Evolutionary conservation across 1,140 invertebrate species (phyloP).

Genomic region (Thalassaphorura encarpata): DNA sequence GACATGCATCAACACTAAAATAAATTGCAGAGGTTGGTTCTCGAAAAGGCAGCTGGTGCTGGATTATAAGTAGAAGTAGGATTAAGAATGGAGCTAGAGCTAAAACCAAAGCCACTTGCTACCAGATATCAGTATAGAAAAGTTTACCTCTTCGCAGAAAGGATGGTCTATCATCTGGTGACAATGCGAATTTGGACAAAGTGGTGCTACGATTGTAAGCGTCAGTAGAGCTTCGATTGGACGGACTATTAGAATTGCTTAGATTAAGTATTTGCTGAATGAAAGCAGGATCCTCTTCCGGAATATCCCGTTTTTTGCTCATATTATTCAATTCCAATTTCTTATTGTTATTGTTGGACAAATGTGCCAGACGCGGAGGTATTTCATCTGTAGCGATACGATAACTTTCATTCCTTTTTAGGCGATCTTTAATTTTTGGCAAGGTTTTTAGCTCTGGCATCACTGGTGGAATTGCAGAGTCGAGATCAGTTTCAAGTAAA

Average conservation of each 20-base stretch:
- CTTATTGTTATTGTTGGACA: background rate
- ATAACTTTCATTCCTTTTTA: constrained; percentile 76
- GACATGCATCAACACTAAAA: no score
- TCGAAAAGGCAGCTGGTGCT: no score
- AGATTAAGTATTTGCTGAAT: constrained; percentile 28
- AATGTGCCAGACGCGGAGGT: background rate
- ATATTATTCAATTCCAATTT: background rate
- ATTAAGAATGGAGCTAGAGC: no score
- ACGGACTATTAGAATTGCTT: constrained; percentile 17
- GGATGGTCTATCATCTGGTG: constrained; percentile 29
- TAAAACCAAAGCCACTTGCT: no score
- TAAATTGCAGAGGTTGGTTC: no score
- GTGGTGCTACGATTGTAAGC: constrained; percentile 3
- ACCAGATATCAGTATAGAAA: constrained; percentile 28
- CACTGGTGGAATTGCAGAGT: constrained; percentile 30
- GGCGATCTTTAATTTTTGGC: constrained; percentile 38
- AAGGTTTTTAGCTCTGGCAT: constrained; percentile 31
- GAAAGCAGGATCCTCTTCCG: constrained; percentile 31
- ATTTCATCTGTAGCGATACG: constrained; percentile 52
- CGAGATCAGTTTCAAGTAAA: constrained; percentile 31
- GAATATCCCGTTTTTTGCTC: constrained; percentile 29
- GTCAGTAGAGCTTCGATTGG: constrained; percentile 1
- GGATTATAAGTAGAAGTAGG: no score
- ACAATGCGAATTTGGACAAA: constrained; percentile 29
- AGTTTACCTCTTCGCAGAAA: constrained; percentile 33